Evolutionary conservation across 2,797 vertebrate species (phyloP).

Genomic region (Pseudochromis fuscus): DNA sequence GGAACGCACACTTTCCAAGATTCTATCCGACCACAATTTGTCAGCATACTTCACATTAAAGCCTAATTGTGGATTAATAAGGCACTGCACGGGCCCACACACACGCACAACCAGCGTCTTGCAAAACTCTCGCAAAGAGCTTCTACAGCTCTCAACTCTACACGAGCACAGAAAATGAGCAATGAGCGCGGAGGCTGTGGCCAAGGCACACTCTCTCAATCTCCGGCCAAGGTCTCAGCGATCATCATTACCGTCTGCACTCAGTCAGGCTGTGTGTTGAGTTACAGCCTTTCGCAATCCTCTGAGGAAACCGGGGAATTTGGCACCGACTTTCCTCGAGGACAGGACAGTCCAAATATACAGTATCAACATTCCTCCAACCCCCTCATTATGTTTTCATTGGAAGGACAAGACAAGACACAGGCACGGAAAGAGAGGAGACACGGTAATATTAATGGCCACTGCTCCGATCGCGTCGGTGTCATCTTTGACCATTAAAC

Average conservation of each 20-base stretch:
- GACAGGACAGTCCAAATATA: constrained; percentile 77
- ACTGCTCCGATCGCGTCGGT: constrained; percentile 24
- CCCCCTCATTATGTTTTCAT: constrained; percentile 70
- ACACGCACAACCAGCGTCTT: constrained; percentile 58
- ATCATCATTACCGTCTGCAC: constrained; percentile 81
- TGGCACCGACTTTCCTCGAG: constrained; percentile 66
- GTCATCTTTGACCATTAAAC: constrained; percentile 48
- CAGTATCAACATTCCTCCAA: constrained; percentile 66
- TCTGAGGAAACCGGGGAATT: constrained; percentile 74
- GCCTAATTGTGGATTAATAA: constrained; percentile 51
- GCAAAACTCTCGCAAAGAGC: constrained; percentile 45
- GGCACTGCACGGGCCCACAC: constrained; percentile 7
- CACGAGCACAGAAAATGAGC: constrained; percentile 57
- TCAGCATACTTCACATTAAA: constrained; percentile 44
- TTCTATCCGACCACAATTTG: constrained; percentile 28
- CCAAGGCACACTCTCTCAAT: constrained; percentile 72
- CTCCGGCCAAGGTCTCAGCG: constrained; percentile 74
- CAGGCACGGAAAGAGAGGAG: constrained; percentile 30
- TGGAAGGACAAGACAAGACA: constrained; percentile 53
- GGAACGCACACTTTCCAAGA: constrained; percentile 36
- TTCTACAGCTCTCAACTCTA: constrained; percentile 31
- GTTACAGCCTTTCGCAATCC: constrained; percentile 79
- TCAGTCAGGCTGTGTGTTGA: constrained; percentile 71
- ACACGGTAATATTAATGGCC: constrained; percentile 22
- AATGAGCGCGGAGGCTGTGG: constrained; percentile 54